Conservation (phyloP, 2,888 invertebrate species). For the Eledona agricola region DNA sequence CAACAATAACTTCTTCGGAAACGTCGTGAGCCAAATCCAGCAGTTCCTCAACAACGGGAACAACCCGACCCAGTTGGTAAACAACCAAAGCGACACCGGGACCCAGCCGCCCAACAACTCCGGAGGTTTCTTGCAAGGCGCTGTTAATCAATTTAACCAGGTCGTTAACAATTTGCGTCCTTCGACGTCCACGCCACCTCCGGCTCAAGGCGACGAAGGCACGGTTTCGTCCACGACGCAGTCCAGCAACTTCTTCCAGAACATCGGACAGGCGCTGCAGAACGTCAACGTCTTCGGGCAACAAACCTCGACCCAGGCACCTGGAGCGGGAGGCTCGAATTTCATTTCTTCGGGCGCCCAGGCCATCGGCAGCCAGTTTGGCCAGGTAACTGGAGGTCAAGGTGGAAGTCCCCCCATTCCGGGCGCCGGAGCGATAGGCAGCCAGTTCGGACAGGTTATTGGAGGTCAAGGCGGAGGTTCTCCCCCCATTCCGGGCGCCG, state of each 20-base stretch:
- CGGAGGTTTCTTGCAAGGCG: constrained; percentile 18
- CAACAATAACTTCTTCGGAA: constrained; percentile 13
- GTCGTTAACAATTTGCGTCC: constrained; percentile 27
- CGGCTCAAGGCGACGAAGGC: constrained; percentile 29
- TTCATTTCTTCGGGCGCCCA: constrained; percentile 12
- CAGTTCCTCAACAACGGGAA: constrained; percentile 10
- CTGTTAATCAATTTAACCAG: constrained; percentile 25
- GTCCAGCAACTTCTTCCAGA: constrained; percentile 19
- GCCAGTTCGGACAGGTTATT: constrained; percentile 5
- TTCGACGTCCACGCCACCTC: constrained; percentile 2
- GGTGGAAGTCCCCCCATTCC: constrained; percentile 6
- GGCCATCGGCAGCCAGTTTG: constrained; percentile 14
- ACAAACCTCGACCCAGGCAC: constrained; percentile 3
- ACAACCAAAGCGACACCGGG: constrained; percentile 31
- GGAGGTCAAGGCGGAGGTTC: constrained; percentile 7
- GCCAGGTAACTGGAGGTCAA: constrained; percentile 4
- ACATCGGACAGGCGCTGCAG: constrained; percentile 24
- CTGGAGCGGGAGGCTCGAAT: constrained; percentile 15
- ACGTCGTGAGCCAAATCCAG: constrained; percentile 17
- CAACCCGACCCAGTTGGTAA: constrained; percentile 8
- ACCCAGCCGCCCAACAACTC: constrained; percentile 11
- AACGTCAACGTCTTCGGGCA: constrained; percentile 11
- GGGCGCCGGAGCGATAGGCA: constrained; percentile 6
- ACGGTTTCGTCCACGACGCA: constrained; percentile 12
- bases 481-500: constrained; percentile 4